A percentile compares a stretch with the other conserved stretches of the same genome.
Conservation (phyloP, 2,797 vertebrate genomes). For the Myotis myotis region DNA sequence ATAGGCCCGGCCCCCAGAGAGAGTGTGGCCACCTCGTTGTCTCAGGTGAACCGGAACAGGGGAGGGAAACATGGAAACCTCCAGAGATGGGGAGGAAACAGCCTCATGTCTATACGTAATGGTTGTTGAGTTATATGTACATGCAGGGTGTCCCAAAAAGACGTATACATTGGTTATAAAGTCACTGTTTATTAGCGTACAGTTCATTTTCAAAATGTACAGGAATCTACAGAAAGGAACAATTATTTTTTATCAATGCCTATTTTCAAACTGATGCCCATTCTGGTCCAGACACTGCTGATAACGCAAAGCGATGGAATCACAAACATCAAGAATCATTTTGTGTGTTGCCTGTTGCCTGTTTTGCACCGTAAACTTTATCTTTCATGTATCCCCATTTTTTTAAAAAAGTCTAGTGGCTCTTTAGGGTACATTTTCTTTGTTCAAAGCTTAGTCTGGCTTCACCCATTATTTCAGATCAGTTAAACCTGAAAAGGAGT, state of each 20-base stretch:
- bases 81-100: not conserved
- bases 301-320: not conserved
- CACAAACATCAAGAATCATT: not conserved
- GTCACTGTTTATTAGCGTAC: too few species aligned
- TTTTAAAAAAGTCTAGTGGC: not conserved
- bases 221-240: not conserved
- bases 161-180: not conserved
- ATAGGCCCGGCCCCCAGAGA: too few species aligned
- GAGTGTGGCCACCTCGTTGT: fast-evolving
- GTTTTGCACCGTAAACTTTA: not conserved
- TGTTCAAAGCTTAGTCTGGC: not conserved
- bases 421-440: not conserved
- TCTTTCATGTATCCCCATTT: not conserved
- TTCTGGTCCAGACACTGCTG: not conserved
- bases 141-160: too few species aligned
- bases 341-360: too few species aligned
- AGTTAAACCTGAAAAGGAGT: not conserved
- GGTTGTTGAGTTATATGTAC: not conserved
- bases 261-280: not conserved
- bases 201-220: not conserved
- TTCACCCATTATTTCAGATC: not conserved
- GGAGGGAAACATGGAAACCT: not conserved
- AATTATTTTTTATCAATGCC: not conserved
- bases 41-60: not conserved
- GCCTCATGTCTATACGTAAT: not conserved